Evolutionary conservation across 2,888 invertebrate genomes (phyloP).

Genomic region (Athalia rosae): DNA sequence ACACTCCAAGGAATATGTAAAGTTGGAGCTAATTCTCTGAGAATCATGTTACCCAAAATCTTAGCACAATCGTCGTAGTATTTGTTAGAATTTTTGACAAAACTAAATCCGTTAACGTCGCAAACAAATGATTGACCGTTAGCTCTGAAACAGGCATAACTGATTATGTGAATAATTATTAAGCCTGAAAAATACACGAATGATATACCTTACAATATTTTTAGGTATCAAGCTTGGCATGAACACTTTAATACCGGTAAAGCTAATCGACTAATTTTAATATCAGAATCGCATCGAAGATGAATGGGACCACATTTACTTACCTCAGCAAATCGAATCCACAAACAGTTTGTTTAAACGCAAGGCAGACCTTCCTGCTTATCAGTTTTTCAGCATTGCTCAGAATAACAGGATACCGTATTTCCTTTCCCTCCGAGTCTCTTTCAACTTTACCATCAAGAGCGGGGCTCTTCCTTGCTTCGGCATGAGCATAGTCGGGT

Average conservation of each 20-base stretch:
- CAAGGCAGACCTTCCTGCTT: conserved; percentile 96
- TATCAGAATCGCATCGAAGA: too few species aligned
- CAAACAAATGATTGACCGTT: conserved; percentile 99
- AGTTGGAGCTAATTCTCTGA: conserved; percentile 95
- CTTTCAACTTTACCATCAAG: conserved; percentile 98
- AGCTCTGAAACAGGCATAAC: conserved; percentile 79
- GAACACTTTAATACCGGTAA: too few species aligned
- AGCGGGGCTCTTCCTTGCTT: conserved; percentile 98
- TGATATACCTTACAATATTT: too few species aligned
- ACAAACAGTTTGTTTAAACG: conserved; percentile 98
- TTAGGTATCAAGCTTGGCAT: too few species aligned
- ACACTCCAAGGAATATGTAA: conserved; percentile 98
- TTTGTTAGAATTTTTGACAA: conserved; percentile 99
- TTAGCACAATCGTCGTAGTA: conserved; percentile 99
- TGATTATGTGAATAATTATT: not conserved
- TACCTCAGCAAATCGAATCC: conserved; percentile 96
- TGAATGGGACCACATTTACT: too few species aligned
- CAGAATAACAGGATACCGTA: conserved; percentile 98
- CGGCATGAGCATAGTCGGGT: conserved; percentile 99
- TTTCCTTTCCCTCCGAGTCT: conserved; percentile 98
- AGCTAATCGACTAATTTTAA: too few species aligned
- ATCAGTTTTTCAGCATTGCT: conserved; percentile 98
- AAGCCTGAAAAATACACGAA: too few species aligned
- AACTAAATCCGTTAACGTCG: conserved; percentile 99
- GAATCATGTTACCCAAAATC: conserved; percentile 98